Evolutionary conservation across 2,888 invertebrate genomes (phyloP).

Genomic region (Loripinus fragilis): DNA sequence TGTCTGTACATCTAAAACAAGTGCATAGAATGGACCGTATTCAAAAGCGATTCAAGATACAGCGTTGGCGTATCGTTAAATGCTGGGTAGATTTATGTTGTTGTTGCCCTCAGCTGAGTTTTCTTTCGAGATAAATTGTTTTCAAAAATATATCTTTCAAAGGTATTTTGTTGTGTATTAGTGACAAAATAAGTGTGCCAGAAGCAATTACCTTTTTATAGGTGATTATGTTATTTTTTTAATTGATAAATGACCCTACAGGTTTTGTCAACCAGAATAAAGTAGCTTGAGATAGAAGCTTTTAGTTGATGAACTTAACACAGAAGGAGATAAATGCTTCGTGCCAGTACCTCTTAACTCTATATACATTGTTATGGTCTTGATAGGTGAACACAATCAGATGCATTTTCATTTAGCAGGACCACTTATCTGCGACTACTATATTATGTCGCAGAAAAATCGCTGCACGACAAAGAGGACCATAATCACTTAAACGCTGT

Average conservation of each 20-base stretch:
- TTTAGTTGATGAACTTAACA: slow-evolving; percentile 3
- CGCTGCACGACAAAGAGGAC: background rate
- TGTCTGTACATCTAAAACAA: too few species aligned
- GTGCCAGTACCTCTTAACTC: background rate
- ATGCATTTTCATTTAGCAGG: background rate
- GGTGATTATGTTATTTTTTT: background rate
- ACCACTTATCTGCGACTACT: slow-evolving; percentile 6
- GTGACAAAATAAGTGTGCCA: background rate
- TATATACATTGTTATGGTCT: slow-evolving; percentile 11
- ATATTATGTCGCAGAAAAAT: background rate
- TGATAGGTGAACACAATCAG: background rate
- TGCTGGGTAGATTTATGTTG: too few species aligned
- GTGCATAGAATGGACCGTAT: too few species aligned
- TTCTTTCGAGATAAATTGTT: too few species aligned
- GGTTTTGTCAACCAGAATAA: background rate
- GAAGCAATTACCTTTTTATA: background rate
- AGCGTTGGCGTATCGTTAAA: too few species aligned
- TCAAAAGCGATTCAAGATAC: too few species aligned
- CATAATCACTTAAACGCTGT: background rate
- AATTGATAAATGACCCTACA: background rate
- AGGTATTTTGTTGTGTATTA: too few species aligned
- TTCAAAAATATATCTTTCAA: too few species aligned
- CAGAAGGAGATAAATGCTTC: slow-evolving; percentile 10
- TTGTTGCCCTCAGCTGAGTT: too few species aligned
- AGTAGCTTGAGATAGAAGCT: slow-evolving; percentile 13